Evolutionary conservation across 2,113 vertebrate genomes (phyloP).

Genomic region (Neolamprologus cancellatus): DNA sequence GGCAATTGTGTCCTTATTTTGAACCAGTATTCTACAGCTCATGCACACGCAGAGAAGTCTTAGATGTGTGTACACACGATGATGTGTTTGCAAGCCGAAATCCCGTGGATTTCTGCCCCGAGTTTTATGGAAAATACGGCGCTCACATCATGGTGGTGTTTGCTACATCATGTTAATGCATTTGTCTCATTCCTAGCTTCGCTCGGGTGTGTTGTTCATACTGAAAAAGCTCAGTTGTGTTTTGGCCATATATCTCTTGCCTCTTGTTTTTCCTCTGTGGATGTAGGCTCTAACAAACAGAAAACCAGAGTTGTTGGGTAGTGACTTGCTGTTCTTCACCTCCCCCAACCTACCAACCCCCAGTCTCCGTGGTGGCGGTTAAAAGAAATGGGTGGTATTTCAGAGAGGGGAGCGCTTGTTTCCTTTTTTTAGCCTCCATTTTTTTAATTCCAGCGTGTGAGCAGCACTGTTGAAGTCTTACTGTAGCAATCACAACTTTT

Average conservation of each 20-base stretch:
- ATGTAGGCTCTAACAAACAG: conserved; percentile 4
- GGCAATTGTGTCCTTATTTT: conserved; percentile 24
- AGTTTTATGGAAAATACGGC: not conserved
- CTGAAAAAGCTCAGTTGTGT: not conserved
- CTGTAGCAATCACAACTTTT: not conserved
- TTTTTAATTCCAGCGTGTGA: conserved; percentile 54
- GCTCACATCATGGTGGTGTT: not conserved
- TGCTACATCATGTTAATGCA: not conserved
- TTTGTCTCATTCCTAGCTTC: conserved; percentile 6
- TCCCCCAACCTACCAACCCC: conserved; percentile 68
- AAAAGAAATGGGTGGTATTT: conserved; percentile 73
- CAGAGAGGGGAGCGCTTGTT: conserved; percentile 69
- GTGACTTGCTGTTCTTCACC: conserved; percentile 72
- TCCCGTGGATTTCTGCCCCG: not conserved
- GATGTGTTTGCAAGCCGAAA: not conserved
- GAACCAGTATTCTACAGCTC: not conserved
- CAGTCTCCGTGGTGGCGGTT: conserved; percentile 65
- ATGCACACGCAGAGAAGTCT: not conserved
- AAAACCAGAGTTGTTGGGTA: conserved; percentile 54
- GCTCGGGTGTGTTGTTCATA: conserved; percentile 6
- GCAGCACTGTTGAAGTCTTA: not conserved
- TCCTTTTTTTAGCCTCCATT: conserved; percentile 77
- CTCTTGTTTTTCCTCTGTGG: not conserved
- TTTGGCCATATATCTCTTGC: conserved; percentile 1
- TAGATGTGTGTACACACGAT: not conserved